These are phyloP conservation scores for Plectropomus leopardus DNA, from an alignment of 2,113 vertebrate species.

Conservation along the genomic window DNA sequence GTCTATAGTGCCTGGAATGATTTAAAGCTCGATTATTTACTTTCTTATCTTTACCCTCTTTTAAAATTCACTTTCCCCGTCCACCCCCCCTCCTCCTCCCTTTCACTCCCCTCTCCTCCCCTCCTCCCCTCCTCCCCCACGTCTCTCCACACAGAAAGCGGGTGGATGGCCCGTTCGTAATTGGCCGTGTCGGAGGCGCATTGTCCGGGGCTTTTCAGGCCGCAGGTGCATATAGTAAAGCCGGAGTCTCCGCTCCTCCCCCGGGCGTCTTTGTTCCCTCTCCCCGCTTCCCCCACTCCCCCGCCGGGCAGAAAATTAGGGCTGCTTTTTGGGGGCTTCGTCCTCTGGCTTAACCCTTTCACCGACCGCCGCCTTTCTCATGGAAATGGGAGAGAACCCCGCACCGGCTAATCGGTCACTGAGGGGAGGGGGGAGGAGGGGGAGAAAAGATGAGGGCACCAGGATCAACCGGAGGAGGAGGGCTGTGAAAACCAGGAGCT, in stretches of 20 bases:
- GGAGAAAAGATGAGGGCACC: constrained; percentile 18
- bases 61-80: constrained; percentile 79
- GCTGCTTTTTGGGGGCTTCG: constrained; percentile 73
- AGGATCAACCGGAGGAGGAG: constrained; percentile 12
- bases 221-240: constrained; percentile 89
- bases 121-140: constrained; percentile 5
- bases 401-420: constrained; percentile 86
- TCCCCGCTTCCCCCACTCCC: constrained; percentile 82
- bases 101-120: constrained; percentile 36
- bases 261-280: constrained; percentile 84
- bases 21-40: constrained; percentile 82
- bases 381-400: constrained; percentile 82
- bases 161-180: constrained; percentile 82
- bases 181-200: constrained; percentile 87
- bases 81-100: constrained; percentile 36
- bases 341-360: constrained; percentile 88
- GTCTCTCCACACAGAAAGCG: constrained; percentile 75
- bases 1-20: constrained; percentile 50
- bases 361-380: constrained; percentile 85
- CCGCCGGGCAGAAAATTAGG: constrained; percentile 82
- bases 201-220: constrained; percentile 87
- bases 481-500: neutral
- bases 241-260: constrained; percentile 83
- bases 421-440: constrained; percentile 78
- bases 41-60: constrained; percentile 77